Evolutionary conservation across 2,797 vertebrate genomes (phyloP).

Genomic region (Lates japonicus): DNA sequence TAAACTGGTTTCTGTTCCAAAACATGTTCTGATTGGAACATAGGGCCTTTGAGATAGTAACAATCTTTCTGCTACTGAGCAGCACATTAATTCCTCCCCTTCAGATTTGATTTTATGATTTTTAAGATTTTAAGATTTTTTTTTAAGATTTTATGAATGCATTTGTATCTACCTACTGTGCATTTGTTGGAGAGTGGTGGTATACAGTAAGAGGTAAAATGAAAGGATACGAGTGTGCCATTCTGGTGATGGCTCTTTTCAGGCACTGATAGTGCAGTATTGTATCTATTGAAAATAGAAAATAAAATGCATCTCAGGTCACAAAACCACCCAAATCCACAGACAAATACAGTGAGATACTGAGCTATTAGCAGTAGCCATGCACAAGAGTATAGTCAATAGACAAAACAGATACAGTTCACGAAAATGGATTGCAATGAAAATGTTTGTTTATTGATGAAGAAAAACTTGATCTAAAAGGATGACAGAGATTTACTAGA

Average conservation of each 20-base stretch:
- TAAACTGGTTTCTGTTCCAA: no score
- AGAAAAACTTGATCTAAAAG: constrained; percentile 10
- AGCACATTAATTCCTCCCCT: background rate
- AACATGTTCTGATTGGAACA: no score
- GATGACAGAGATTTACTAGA: background rate
- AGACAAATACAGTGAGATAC: background rate
- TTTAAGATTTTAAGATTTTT: no score
- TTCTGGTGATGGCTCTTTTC: background rate
- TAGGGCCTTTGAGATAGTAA: no score
- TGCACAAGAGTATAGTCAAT: background rate
- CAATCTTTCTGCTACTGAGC: background rate
- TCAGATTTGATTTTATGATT: no score
- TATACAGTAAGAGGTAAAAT: background rate
- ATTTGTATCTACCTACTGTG: background rate
- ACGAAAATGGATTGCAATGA: background rate
- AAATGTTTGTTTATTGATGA: constrained; percentile 2
- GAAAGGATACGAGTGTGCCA: background rate
- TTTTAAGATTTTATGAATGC: no score
- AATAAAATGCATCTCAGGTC: background rate
- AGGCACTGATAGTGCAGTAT: background rate
- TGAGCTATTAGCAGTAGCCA: background rate
- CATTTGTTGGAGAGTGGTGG: background rate
- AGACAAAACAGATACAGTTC: background rate
- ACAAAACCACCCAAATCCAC: background rate
- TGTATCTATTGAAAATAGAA: background rate